Evolutionary conservation across 2,888 invertebrate genomes (phyloP).

Genomic region (Rhopalosiphum nymphaeae): DNA sequence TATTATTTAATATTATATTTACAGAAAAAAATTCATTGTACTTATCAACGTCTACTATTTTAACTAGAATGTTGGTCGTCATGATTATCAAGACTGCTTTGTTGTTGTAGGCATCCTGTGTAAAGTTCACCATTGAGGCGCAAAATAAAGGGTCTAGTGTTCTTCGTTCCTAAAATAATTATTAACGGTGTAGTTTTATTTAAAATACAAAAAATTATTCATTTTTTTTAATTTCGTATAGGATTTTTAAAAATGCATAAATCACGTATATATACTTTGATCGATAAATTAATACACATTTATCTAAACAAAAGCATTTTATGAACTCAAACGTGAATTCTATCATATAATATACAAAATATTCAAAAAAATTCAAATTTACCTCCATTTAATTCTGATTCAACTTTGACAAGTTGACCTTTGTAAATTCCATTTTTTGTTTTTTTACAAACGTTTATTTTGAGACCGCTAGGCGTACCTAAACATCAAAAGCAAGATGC

Average conservation of each 20-base stretch:
- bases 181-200: neutral
- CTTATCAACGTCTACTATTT: neutral
- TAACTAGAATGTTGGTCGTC: slow-evolving; percentile 33
- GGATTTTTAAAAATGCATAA: neutral
- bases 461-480: slow-evolving; percentile 40
- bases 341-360: neutral
- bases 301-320: neutral
- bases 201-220: neutral
- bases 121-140: slow-evolving; percentile 56
- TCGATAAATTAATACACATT: neutral
- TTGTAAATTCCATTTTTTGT: slow-evolving; percentile 48
- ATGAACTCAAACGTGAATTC: neutral
- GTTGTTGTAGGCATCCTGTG: slow-evolving; percentile 43
- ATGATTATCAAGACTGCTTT: neutral
- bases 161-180: slow-evolving; percentile 18
- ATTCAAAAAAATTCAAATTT: neutral
- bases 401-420: slow-evolving; percentile 49
- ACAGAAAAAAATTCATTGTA: neutral
- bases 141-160: slow-evolving; percentile 39
- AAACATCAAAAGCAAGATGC: neutral
- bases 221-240: neutral
- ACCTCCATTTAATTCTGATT: slow-evolving; percentile 43
- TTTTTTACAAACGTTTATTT: slow-evolving; percentile 46
- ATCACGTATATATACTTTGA: neutral
- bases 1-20: neutral